A percentile compares a stretch with the other conserved stretches of the same genome.
Conservation (phyloP, 2,888 invertebrate species). For the Anticlea derivata region DNA sequence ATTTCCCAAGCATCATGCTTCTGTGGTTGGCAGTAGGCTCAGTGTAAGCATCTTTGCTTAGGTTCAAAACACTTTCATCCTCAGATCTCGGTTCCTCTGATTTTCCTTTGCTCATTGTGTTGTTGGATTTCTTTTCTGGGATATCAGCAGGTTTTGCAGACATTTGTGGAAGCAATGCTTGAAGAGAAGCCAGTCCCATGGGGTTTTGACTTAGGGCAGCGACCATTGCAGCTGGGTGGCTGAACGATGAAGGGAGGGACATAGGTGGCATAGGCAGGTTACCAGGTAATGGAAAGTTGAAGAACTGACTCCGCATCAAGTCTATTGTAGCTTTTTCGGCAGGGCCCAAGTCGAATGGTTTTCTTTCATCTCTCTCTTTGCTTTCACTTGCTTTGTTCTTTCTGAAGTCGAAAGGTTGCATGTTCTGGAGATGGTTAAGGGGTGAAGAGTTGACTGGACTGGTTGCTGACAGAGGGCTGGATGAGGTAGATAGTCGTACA, state of each 20-base stretch:
- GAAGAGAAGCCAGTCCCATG: slow-evolving; percentile 85
- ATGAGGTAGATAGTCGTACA: slow-evolving; percentile 73
- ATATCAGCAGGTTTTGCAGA: slow-evolving; percentile 75
- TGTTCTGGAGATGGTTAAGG: slow-evolving; percentile 94
- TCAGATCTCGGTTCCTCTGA: slow-evolving; percentile 61
- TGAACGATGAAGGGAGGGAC: slow-evolving; percentile 79
- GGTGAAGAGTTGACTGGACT: slow-evolving; percentile 89
- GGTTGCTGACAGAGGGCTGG: slow-evolving; percentile 75
- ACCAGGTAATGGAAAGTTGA: slow-evolving; percentile 83
- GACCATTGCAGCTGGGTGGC: slow-evolving; percentile 86
- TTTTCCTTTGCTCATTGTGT: slow-evolving; percentile 52
- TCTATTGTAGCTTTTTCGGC: slow-evolving; percentile 81
- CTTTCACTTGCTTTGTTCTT: slow-evolving; percentile 79
- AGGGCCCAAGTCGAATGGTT: slow-evolving; percentile 68
- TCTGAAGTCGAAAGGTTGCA: slow-evolving; percentile 97
- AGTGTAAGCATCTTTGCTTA: slow-evolving; percentile 74
- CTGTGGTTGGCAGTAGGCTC: slow-evolving; percentile 71
- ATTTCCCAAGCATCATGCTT: slow-evolving; percentile 84
- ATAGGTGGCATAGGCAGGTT: slow-evolving; percentile 86
- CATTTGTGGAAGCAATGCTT: slow-evolving; percentile 86
- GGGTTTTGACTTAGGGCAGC: slow-evolving; percentile 85
- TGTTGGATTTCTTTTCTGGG: slow-evolving; percentile 68
- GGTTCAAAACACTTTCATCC: slow-evolving; percentile 74
- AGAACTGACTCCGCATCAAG: slow-evolving; percentile 86
- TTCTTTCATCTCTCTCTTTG: slow-evolving; percentile 67